Conservation (phyloP, 2,888 invertebrate genomes). For the Hirtodrosophila duncani region DNA sequence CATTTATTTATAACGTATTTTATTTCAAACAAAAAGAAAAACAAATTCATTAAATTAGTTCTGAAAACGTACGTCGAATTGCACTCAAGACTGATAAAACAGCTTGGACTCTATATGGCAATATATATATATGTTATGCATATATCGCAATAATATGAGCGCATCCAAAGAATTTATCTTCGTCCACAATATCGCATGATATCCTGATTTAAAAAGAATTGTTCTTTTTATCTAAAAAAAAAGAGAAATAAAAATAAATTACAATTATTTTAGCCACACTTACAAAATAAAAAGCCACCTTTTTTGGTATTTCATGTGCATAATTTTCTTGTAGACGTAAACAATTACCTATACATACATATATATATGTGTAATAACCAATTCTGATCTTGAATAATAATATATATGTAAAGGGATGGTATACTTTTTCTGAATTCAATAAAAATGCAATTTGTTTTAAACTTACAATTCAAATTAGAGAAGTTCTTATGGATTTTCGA, state of each 20-base stretch:
- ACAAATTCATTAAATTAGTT: conserved; percentile 22
- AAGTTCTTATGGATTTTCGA: no score
- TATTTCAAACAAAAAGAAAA: conserved; percentile 25
- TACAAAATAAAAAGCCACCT: no score
- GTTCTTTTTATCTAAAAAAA: no score
- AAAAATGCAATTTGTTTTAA: conserved; percentile 29
- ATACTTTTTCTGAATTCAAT: conserved; percentile 22
- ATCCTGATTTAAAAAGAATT: no score
- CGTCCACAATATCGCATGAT: conserved; percentile 10
- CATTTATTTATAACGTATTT: conserved; percentile 56
- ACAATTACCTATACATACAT: conserved; percentile 26
- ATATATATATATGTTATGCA: conserved; percentile 27
- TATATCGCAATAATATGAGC: conserved; percentile 25
- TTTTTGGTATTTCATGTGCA: not conserved
- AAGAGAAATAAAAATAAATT: no score
- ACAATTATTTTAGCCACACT: no score
- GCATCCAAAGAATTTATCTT: conserved; percentile 36
- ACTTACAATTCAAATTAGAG: not conserved
- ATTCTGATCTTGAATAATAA: conserved; percentile 24
- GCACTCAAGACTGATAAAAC: conserved; percentile 57
- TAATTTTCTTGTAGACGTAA: conserved; percentile 40
- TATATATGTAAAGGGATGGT: no score
- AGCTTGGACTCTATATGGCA: conserved; percentile 53
- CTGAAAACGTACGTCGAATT: conserved; percentile 36
- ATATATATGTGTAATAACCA: conserved; percentile 1